Evolutionary conservation across 2,113 vertebrate species (phyloP).

Genomic region (Myodes glareolus): DNA sequence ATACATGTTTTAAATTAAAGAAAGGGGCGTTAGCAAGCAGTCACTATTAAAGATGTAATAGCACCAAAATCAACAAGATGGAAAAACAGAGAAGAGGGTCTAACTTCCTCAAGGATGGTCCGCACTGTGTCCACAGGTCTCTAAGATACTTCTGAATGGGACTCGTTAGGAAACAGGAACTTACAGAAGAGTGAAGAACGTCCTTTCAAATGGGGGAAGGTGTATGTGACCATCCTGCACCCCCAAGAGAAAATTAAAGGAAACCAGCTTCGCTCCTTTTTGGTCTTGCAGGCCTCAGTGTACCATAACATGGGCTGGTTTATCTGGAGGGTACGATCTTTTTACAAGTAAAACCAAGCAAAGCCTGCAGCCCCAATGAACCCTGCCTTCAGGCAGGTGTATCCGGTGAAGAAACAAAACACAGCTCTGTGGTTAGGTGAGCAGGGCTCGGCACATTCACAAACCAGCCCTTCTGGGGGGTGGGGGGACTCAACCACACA

Average conservation of each 20-base stretch:
- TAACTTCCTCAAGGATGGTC: not conserved
- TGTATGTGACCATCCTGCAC: not conserved
- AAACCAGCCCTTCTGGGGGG: not conserved
- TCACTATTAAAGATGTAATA: not conserved
- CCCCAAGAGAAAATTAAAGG: not conserved
- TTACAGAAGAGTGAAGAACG: not conserved
- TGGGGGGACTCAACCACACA: slow-evolving; percentile 11
- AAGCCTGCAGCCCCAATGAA: slow-evolving; percentile 55
- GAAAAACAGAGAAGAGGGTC: not conserved
- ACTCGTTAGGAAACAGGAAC: not conserved
- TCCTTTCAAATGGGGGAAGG: not conserved
- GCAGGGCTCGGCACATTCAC: slow-evolving; percentile 63
- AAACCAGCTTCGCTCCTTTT: not conserved
- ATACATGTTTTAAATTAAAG: not conserved
- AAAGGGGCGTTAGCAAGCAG: not conserved
- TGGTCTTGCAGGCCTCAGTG: not conserved
- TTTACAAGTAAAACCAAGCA: slow-evolving; percentile 50
- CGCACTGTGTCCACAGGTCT: fast-evolving
- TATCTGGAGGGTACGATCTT: slow-evolving; percentile 73
- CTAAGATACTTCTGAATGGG: not conserved
- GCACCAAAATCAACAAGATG: not conserved
- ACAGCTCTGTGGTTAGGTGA: slow-evolving; percentile 86
- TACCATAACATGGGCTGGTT: not conserved
- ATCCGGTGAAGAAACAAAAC: slow-evolving; percentile 91
- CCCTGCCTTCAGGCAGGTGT: slow-evolving; percentile 88